Base-by-base conservation (phyloP, 2,888 invertebrate genomes). In the Lissocephala sabroskyi region DNA sequence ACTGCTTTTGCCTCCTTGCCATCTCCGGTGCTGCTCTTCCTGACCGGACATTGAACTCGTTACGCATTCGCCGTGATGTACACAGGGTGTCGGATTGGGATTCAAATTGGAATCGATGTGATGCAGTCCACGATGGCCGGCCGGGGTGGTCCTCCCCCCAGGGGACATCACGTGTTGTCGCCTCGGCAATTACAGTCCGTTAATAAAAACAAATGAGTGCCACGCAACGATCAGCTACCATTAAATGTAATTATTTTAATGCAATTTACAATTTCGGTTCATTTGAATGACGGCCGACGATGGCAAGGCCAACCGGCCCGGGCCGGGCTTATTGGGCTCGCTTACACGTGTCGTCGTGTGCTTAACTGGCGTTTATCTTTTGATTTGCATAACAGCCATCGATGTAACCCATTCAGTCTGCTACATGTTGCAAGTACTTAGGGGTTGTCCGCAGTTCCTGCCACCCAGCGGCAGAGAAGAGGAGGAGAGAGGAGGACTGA, bases 171-270 rank as follows among this genome's bases (percentile, higher is more conserved):
- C 3, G 4, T 23, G 33, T 14, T 33, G 33, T 7, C 33, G 13
- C n/a, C 2, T n/a, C 14, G 33, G 49, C 49, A 52, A 53, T 59
- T 62, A 62, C 62, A 68, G 51, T 56, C 57, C 71, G 66, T 77
- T 70, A 77, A 77, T 76, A 74, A 65, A 73, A 76, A 74, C 63
- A 77, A 70, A 77, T 62, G 77, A 74, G 57, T 62, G 62, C 51
- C 55, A 52, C 42, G 37, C 45, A 43, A 45, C 60, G 74, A 70
- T 70, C 74, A 66, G 63, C 75, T 56, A 74, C 54, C 66, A 70
- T 70, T 70, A 70, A 77, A 74, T 70, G 74, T 58, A 74, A 70
- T 77, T 77, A 62, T 62, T 74, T 76, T 57, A 65, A 76, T 68
- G 56, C 71, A 66, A 70, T 75, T 71, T 65, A 62, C 55, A 65